Evolutionary conservation across 2,113 vertebrate genomes (phyloP).

Genomic region (Scopus umbretta): DNA sequence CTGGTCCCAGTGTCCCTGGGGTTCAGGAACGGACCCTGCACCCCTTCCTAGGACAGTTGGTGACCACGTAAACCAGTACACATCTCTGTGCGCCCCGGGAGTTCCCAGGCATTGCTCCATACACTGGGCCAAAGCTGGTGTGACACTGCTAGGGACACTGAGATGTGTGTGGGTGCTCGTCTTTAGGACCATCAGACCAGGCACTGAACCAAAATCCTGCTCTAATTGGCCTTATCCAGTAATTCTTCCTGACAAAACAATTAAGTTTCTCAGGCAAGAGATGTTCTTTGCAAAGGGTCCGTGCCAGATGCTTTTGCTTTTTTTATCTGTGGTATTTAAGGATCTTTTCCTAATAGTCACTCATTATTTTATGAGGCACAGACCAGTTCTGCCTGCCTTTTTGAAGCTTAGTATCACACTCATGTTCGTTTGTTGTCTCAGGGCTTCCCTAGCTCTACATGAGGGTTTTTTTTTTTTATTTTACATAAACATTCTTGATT

Average conservation of each 20-base stretch:
- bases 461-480: not conserved
- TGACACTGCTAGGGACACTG: not conserved
- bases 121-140: not conserved
- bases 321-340: slow-evolving; percentile 46
- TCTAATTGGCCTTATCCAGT: slow-evolving; percentile 47
- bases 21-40: not conserved
- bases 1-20: accelerated
- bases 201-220: not conserved
- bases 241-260: slow-evolving; percentile 51
- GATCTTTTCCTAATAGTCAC: slow-evolving; percentile 22
- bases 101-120: not conserved
- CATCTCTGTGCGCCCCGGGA: not conserved
- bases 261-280: slow-evolving; percentile 57
- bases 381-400: not conserved
- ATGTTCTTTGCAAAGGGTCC: not conserved
- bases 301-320: slow-evolving; percentile 48
- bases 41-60: not conserved
- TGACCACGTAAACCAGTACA: not conserved
- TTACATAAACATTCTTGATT: slow-evolving; percentile 27
- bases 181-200: slow-evolving; percentile 6
- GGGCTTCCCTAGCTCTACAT: slow-evolving; percentile 26
- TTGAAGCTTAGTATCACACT: not conserved
- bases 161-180: slow-evolving; percentile 23
- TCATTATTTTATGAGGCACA: slow-evolving; percentile 46
- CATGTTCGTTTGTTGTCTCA: slow-evolving; percentile 1